Conservation (phyloP, 2,797 vertebrate genomes). For the Tamandua tetradactyla region DNA sequence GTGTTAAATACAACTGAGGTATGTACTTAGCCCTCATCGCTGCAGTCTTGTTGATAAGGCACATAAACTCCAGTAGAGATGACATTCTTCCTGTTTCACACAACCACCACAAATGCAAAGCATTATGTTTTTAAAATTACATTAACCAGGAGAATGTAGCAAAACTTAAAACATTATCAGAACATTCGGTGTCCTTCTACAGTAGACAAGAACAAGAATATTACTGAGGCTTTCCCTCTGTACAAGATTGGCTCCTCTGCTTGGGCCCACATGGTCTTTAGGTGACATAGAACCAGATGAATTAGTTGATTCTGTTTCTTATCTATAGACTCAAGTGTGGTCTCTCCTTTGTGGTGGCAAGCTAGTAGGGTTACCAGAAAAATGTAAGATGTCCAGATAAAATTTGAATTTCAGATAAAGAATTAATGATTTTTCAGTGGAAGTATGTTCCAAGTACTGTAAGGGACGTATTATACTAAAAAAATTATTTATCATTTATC, state of each 20-base stretch:
- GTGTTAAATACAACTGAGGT: neutral
- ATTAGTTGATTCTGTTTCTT: slow-evolving; percentile 40
- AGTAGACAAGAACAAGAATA: neutral
- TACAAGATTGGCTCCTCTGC: neutral
- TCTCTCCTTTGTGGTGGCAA: neutral
- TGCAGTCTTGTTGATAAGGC: neutral
- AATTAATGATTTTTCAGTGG: slow-evolving; percentile 22
- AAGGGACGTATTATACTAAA: neutral
- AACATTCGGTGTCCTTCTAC: neutral
- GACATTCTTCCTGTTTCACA: neutral
- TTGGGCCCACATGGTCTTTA: neutral
- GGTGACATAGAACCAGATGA: neutral
- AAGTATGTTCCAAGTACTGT: neutral
- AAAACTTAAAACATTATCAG: neutral
- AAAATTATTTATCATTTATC: neutral
- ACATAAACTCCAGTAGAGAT: neutral
- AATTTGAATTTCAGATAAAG: slow-evolving; percentile 51
- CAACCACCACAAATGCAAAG: neutral
- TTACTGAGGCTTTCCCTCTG: neutral
- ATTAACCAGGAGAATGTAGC: neutral
- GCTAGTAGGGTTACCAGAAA: neutral
- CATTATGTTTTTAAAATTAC: neutral
- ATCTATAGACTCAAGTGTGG: neutral
- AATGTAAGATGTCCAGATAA: slow-evolving; percentile 1
- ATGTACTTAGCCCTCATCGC: neutral